phyloP scores from a whole-genome alignment of 2,797 vertebrate genomes.

The Aplochiton taeniatus region DNA sequence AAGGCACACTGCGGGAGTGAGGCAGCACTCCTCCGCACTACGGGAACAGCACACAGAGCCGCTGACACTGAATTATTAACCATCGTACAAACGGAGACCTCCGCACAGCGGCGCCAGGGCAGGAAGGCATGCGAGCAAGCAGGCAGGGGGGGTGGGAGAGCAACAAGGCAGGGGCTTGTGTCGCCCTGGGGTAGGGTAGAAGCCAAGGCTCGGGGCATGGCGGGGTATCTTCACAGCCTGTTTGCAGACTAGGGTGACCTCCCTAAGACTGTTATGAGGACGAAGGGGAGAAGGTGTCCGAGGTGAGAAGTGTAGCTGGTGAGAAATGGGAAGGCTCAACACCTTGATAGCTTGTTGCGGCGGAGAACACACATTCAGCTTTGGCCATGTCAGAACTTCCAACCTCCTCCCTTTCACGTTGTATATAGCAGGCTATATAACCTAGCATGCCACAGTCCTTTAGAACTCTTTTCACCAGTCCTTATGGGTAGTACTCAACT shows the following conservation, averaged over 20 bases:
- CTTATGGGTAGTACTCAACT: too few relatives aligned
- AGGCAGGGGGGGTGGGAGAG: neutral
- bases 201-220: neutral
- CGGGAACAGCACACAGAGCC: conserved; percentile 51
- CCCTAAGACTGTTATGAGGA: neutral
- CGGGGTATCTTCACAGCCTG: neutral
- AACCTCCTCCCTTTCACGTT: too few relatives aligned
- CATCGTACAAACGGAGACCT: conserved; percentile 44
- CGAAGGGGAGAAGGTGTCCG: too few relatives aligned
- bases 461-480: too few relatives aligned
- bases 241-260: neutral
- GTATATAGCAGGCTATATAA: too few relatives aligned
- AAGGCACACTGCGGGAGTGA: conserved; percentile 58
- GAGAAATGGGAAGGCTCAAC: too few relatives aligned
- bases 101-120: conserved; percentile 36
- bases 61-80: conserved; percentile 77
- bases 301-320: too few relatives aligned
- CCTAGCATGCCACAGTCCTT: too few relatives aligned
- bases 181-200: conserved; percentile 9
- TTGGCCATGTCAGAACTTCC: too few relatives aligned
- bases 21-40: conserved; percentile 48
- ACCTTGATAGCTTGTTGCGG: too few relatives aligned
- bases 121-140: neutral
- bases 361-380: too few relatives aligned
- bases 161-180: conserved; percentile 4